Conservation (phyloP, 2,888 invertebrate species). For the Morpho deidamia region DNA sequence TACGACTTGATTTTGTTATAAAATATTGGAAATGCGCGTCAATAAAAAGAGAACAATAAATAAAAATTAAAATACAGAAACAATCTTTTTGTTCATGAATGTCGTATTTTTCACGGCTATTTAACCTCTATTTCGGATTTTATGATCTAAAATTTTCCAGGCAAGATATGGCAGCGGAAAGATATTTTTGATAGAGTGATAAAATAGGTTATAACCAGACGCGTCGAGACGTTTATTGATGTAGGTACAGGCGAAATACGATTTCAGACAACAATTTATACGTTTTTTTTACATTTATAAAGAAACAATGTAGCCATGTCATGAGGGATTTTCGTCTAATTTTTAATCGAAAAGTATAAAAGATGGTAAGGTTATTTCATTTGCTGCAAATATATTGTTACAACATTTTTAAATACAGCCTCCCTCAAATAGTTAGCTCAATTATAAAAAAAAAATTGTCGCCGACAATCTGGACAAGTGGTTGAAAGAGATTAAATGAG, state of each 20-base stretch:
- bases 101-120: not conserved
- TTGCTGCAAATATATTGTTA: too few relatives aligned
- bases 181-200: conserved; percentile 10
- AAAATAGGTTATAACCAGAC: conserved; percentile 17
- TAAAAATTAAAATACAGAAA: not conserved
- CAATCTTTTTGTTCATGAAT: not conserved
- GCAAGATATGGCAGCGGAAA: conserved; percentile 1
- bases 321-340: too few relatives aligned
- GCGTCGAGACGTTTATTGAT: conserved; percentile 13
- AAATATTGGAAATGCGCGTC: too few relatives aligned
- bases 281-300: conserved; percentile 6
- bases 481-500: too few relatives aligned
- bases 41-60: not conserved
- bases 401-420: too few relatives aligned
- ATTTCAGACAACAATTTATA: conserved; percentile 15
- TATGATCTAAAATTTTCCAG: conserved; percentile 3
- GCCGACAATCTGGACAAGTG: too few relatives aligned
- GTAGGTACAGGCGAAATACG: conserved; percentile 16
- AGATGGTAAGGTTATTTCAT: too few relatives aligned
- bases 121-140: not conserved
- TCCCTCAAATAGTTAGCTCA: too few relatives aligned
- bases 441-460: too few relatives aligned
- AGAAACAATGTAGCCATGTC: too few relatives aligned
- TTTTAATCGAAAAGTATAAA: too few relatives aligned
- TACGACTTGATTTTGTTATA: too few relatives aligned